A percentile compares a stretch with the other conserved stretches of the same genome.
Conservation (phyloP, 2,888 invertebrate species). For the Pollenia griseotomentosa region DNA sequence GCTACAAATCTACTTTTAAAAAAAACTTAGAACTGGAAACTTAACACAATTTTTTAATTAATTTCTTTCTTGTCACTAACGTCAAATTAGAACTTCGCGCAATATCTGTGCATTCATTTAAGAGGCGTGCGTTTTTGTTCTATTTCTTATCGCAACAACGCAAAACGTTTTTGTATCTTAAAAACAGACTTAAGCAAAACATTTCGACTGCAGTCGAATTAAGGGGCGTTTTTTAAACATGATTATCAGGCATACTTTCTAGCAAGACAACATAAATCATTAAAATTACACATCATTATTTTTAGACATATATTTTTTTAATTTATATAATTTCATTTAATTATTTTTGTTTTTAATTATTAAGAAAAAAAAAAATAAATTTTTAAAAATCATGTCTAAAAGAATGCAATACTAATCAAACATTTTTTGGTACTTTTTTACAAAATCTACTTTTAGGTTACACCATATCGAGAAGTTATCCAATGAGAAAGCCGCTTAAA, state of each 20-base stretch:
- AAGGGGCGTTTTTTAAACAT: constrained; percentile 42
- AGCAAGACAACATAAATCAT: constrained; percentile 7
- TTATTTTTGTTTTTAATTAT: not conserved
- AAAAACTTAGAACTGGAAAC: no score
- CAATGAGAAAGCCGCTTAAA: constrained; percentile 83
- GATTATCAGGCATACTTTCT: not conserved
- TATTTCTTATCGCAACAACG: not conserved
- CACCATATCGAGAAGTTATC: constrained; percentile 84
- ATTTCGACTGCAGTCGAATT: constrained; percentile 5
- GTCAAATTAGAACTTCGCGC: no score
- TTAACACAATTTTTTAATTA: no score
- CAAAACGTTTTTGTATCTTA: not conserved
- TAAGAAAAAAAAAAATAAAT: not conserved
- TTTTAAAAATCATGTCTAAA: constrained; percentile 41
- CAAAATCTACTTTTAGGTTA: constrained; percentile 81
- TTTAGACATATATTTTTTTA: no score
- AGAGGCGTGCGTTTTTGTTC: constrained; percentile 35
- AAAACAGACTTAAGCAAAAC: constrained; percentile 41
- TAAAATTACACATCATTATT: not conserved
- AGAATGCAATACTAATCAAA: constrained; percentile 78
- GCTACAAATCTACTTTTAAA: no score
- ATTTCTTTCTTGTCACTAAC: no score
- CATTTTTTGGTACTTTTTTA: constrained; percentile 78
- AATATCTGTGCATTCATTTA: not conserved
- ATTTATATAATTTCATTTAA: not conserved